phyloP scores from a whole-genome alignment of 2,797 vertebrate genomes.

The Sebastes wilsoni region DNA sequence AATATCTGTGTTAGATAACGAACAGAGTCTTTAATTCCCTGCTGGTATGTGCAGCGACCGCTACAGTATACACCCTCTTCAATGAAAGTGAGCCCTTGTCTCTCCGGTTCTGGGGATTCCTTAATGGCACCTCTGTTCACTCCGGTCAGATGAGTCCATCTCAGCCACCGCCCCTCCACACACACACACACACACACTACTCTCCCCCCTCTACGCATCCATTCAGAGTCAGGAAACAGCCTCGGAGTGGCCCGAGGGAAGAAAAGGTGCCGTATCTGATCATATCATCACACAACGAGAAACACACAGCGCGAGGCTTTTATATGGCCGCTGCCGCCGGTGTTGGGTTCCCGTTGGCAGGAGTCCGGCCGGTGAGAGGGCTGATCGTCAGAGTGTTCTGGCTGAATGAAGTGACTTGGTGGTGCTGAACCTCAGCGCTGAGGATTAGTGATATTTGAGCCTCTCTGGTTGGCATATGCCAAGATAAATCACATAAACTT shows the following conservation, averaged over 20 bases:
- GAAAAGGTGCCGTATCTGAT: slow-evolving; percentile 80
- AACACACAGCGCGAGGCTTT: slow-evolving; percentile 65
- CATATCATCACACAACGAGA: slow-evolving; percentile 75
- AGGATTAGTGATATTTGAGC: slow-evolving; percentile 65
- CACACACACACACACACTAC: neutral
- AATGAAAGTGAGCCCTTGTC: slow-evolving; percentile 77
- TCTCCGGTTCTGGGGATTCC: slow-evolving; percentile 56
- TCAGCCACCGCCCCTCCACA: slow-evolving; percentile 1
- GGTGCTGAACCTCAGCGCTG: slow-evolving; percentile 38
- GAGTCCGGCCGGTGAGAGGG: slow-evolving; percentile 55
- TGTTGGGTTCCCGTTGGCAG: slow-evolving; percentile 67
- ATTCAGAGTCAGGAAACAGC: slow-evolving; percentile 82
- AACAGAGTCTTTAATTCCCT: slow-evolving; percentile 38
- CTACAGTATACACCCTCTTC: slow-evolving; percentile 57
- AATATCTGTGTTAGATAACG: slow-evolving; percentile 15
- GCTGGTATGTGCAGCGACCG: slow-evolving; percentile 55
- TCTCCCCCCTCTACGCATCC: slow-evolving; percentile 34
- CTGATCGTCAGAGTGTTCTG: slow-evolving; percentile 32
- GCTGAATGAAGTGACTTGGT: slow-evolving; percentile 52
- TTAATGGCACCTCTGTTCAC: slow-evolving; percentile 83
- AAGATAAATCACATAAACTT: slow-evolving; percentile 64
- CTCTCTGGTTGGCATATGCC: slow-evolving; percentile 56
- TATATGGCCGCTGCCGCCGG: slow-evolving; percentile 50
- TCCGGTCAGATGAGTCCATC: slow-evolving; percentile 76
- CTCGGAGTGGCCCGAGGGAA: slow-evolving; percentile 68